Evolutionary conservation across 1,140 invertebrate genomes (phyloP), one percentile per base, ranked within the genome.

Genomic region (Calephelis nemesis): DNA sequence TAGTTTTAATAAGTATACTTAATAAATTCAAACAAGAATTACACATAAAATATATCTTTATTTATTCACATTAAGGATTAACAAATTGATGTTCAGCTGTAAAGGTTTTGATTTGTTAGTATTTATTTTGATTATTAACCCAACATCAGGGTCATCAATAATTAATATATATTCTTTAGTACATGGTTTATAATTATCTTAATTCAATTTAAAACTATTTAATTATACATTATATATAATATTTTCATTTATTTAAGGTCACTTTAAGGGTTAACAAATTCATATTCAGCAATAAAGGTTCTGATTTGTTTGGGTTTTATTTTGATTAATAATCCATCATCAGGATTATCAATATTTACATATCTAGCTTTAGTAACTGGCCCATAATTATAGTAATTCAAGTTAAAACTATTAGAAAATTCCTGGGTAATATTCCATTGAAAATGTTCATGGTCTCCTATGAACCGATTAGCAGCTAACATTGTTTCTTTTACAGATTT

Each of bases 401-500:
- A 54, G 19, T 85, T 83, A 49, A 84, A 83, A 62, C 68, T 81
- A 5, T 76, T 67, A 7, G 63, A 11, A 72, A 84, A 84, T 0
- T 81, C 75, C 12, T 79, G 72, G 0, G 58, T 82, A 0, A 68
- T 62, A 39, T 58, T 58, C 94, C 94, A 95, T 48, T 84, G 60
- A 50, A 94, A 85, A 60, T 92, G 84, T 10, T 93, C 79, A 40
- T 88, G 72, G 54, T 94, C 88, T 9, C 88, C 71, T 39, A 93
- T 63, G 84, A 89, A 93, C 67, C 93, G 91, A 85, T 97, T 96
- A 0, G 92, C 96, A 12, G 95, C 95, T 5, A 97, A 83, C 0
- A 93, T 94, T 0, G 94, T 94, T 80, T 97, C 96, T 74, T 90
- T 85, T 1, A 95, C 77, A 0, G 85, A 84, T n/a, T 78, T 83